Base-by-base conservation (phyloP, 2,113 vertebrate genomes). In the Garra rufa region DNA sequence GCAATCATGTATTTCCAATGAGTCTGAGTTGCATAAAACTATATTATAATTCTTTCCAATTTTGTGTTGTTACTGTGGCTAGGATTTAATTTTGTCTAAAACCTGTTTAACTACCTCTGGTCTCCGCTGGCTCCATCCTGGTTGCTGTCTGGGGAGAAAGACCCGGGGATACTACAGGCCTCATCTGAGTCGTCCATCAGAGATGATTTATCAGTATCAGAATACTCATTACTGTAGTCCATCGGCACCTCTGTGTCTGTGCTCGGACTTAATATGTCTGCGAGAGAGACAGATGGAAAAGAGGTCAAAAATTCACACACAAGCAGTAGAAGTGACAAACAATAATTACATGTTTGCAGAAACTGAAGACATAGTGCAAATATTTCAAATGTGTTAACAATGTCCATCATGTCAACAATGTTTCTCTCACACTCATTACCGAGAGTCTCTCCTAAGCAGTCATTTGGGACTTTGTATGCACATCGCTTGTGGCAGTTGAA, bases 401-500 rank as follows among this genome's bases (percentile, higher is more conserved):
- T 17, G 44, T 50, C 30, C 5, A 30, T 75, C 9, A 2, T 50
- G 4, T n/a, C 59, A 61, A 71, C 19, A 57, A 63, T 38, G 34
- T 21, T 48, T 26, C 9, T 43, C 3, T 55, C n/a, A 57, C 50
- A 65, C 6, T 85, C 14, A 89, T 93, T 90, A 97, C 96, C 96
- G 0, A 95, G 92, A 0, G 95, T 94, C 74, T 97, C 96, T 1
- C 96, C 96, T 0, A 97, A 91, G 48, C 96, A 97, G 90, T 97
- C 95, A 2, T 97, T 96, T 63, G 96, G 96, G 83, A 97, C 95
- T 0, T 96, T 96, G 76, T 95, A 95, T 0, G 93, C 95, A 1
- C 96, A 97, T 50, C 96, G 95, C 83, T 97, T 97, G 90, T 97
- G 96, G 89, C 96, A 97, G 92, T 97, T 97, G 88, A 97, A 97